Conservation (phyloP, 2,797 vertebrate species). For the Myoxocephalus aenaeus region DNA sequence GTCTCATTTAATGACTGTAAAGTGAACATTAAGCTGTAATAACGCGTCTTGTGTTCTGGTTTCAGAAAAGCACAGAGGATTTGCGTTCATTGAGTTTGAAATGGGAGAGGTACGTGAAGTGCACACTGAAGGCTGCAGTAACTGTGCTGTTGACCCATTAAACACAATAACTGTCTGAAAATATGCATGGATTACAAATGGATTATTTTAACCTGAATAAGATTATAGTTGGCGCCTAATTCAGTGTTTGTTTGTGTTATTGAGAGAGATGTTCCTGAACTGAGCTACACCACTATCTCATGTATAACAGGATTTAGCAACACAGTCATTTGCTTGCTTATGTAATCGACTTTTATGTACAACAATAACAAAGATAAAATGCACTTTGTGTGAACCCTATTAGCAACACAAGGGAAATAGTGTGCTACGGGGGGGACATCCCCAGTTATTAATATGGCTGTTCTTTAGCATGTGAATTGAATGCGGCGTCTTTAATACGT, state of each 20-base stretch:
- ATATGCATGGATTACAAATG: neutral
- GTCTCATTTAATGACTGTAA: neutral
- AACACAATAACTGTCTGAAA: too few species aligned
- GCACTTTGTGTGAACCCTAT: neutral
- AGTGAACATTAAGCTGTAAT: neutral
- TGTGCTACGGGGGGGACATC: accelerated
- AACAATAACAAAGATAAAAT: neutral
- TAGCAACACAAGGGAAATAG: neutral
- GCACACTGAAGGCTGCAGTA: neutral
- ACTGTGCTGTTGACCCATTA: neutral
- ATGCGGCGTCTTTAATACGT: neutral
- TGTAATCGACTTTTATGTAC: neutral
- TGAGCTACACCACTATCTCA: neutral
- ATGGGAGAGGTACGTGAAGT: conserved; percentile 89
- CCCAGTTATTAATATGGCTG: neutral
- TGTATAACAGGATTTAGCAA: neutral
- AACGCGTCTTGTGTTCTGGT: conserved; percentile 39
- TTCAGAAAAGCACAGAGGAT: conserved; percentile 96
- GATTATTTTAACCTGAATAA: neutral
- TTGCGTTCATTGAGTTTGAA: conserved; percentile 97
- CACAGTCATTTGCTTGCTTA: neutral
- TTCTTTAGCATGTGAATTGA: neutral
- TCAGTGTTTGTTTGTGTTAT: neutral
- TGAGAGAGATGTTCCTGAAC: neutral
- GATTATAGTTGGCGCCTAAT: neutral